Base-by-base conservation (phyloP, 1,140 invertebrate species). In the Branchinecta lindahli region DNA sequence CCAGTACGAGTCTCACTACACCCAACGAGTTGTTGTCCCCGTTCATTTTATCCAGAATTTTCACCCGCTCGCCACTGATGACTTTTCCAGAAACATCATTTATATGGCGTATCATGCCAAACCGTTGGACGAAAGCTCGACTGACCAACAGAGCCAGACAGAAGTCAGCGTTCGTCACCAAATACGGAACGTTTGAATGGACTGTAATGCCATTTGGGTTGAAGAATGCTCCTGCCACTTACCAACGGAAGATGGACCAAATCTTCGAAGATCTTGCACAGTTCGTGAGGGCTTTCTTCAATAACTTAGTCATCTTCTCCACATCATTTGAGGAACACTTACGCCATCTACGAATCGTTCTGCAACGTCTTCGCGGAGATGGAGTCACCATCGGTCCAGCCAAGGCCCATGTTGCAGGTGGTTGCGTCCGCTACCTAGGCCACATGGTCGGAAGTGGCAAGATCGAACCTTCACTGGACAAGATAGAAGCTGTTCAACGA, bases 161-260 rank as follows among this genome's bases (percentile, higher is more conserved):
- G 52, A 61, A 3, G 6, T 20, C 4, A 61, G 52, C 18, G 6
- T 20, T 61, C 12, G 1, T 61, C 6, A 3, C 2, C 12, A 12
- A 12, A 12, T 61, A 15, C 18, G 52, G 18, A 61, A 15, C 18
- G 52, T 61, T 61, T 6, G 52, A 75, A 71, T 78, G 74, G 66
- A 76, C 66, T 18, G 69, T 73, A 1, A 77, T 80, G 75, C 75
- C 78, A 18, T 79, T 79, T 75, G 77, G 79, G 10, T 70, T 80
- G 0, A 73, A 72, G n/a, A 78, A 78, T 73, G 72, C 70, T 10
- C 73, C 70, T n/a, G 70, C 71, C 15, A 77, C 75, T 5, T 70
- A 21, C 46, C 66, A 70, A 69, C 20, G 66, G 33, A 70, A 68
- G 21, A 70, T 70, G 70, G 70, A 68, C 46, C 66, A 68, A n/a